These are phyloP conservation scores for Eupithecia subfuscata DNA, from an alignment of 2,888 invertebrate species.

Conservation along the genomic window DNA sequence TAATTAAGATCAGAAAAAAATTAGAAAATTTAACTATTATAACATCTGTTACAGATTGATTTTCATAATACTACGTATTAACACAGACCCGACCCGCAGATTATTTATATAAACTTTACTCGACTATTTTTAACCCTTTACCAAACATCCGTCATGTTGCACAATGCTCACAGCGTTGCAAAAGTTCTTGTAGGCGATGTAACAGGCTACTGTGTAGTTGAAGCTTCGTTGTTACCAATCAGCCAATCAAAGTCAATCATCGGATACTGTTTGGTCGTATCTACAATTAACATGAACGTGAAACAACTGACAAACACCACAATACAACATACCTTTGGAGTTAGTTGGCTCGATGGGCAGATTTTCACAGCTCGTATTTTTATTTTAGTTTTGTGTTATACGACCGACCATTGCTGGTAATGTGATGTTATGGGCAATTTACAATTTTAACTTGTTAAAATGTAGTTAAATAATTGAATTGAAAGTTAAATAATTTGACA, in stretches of 20 bases:
- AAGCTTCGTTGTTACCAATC: conserved; percentile 77
- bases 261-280: conserved; percentile 83
- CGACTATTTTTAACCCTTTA: conserved; percentile 53
- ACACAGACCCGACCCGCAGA: conserved; percentile 53
- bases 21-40: not conserved
- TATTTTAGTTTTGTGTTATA: conserved; percentile 16
- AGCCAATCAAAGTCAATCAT: conserved; percentile 85
- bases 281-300: conserved; percentile 82
- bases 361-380: conserved; percentile 35
- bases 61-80: conserved; percentile 35
- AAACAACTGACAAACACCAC: conserved; percentile 56
- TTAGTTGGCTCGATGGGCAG: conserved; percentile 27
- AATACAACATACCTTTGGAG: conserved; percentile 27
- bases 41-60: not conserved
- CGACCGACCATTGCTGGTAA: conserved; percentile 30
- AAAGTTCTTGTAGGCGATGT: conserved; percentile 64
- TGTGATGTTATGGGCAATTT: conserved; percentile 22
- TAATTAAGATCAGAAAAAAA: not conserved
- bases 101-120: conserved; percentile 58
- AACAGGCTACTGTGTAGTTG: conserved; percentile 72
- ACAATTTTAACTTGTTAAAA: not conserved
- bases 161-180: conserved; percentile 51
- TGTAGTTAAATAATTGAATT: not conserved
- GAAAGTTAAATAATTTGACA: not conserved
- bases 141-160: conserved; percentile 59